These are phyloP conservation scores for Plebejus anna DNA, from an alignment of 2,888 invertebrate genomes.

Conservation along the genomic window DNA sequence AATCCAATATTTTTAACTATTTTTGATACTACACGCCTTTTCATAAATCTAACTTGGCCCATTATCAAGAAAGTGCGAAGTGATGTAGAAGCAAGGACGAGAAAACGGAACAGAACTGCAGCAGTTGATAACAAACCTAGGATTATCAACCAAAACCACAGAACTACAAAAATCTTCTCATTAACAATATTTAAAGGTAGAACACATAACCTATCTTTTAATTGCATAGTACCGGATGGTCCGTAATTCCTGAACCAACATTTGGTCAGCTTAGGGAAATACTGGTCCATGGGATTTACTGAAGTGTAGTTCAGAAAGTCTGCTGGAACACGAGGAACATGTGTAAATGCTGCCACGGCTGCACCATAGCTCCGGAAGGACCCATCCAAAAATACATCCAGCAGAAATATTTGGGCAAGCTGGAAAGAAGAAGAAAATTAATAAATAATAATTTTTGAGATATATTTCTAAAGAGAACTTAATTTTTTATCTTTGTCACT, in stretches of 20 bases:
- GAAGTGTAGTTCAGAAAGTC: slow-evolving; percentile 56
- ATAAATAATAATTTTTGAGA: slow-evolving; percentile 1
- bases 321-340: slow-evolving; percentile 53
- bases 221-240: slow-evolving; percentile 78
- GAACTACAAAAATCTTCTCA: slow-evolving; percentile 87
- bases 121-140: slow-evolving; percentile 81
- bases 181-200: slow-evolving; percentile 88
- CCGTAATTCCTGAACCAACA: slow-evolving; percentile 81
- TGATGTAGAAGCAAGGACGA: slow-evolving; percentile 77
- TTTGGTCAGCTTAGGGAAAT: slow-evolving; percentile 85
- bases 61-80: slow-evolving; percentile 81
- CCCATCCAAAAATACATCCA: slow-evolving; percentile 83
- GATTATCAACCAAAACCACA: slow-evolving; percentile 87
- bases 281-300: slow-evolving; percentile 84
- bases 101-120: slow-evolving; percentile 83
- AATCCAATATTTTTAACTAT: slow-evolving; percentile 78
- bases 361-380: slow-evolving; percentile 82
- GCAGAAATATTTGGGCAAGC: slow-evolving; percentile 84
- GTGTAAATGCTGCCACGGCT: slow-evolving; percentile 68
- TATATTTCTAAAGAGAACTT: too few species aligned
- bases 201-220: slow-evolving; percentile 84
- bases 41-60: slow-evolving; percentile 79
- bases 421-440: slow-evolving; percentile 47
- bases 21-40: slow-evolving; percentile 71
- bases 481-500: too few species aligned